Evolutionary conservation across 2,888 invertebrate species (phyloP).

Genomic region (Ormyrus labotus): DNA sequence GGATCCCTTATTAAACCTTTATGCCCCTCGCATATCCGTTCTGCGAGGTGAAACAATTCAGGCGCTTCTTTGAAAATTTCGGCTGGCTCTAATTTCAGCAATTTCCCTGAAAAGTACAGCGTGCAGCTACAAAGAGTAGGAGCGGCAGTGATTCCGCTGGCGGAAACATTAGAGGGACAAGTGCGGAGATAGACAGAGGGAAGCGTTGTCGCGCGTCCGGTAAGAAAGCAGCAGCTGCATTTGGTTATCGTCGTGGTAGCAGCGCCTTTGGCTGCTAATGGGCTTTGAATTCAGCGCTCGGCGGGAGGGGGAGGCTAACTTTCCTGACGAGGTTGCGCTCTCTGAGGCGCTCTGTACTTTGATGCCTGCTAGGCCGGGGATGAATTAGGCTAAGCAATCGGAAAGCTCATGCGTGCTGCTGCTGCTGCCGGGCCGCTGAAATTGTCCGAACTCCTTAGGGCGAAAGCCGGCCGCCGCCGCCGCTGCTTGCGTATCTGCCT

Average conservation of each 20-base stretch:
- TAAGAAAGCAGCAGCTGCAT: conserved; percentile 49
- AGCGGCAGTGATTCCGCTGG: too few species aligned
- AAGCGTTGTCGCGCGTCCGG: background rate
- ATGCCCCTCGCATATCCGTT: conserved; percentile 29
- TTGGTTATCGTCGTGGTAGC: conserved; percentile 39
- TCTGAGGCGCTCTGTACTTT: conserved; percentile 56
- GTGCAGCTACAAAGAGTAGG: too few species aligned
- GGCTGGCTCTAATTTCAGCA: conserved; percentile 32
- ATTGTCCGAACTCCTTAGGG: conserved; percentile 70
- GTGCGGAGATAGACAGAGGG: background rate
- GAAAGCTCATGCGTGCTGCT: conserved; percentile 64
- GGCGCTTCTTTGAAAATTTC: conserved; percentile 50
- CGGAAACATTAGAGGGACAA: background rate
- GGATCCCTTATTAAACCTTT: conserved; percentile 48
- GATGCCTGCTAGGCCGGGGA: conserved; percentile 62
- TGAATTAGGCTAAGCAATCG: conserved; percentile 75
- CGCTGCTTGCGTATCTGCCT: conserved; percentile 23
- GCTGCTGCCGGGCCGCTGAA: conserved; percentile 61
- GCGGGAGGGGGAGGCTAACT: conserved; percentile 58
- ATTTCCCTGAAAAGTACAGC: background rate
- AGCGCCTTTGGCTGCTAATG: conserved; percentile 55
- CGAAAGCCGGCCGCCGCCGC: conserved; percentile 59
- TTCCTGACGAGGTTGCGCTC: conserved; percentile 61
- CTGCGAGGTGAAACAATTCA: conserved; percentile 41
- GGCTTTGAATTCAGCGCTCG: conserved; percentile 62